A percentile compares a stretch with the other conserved stretches of the same genome.
Conservation (phyloP, 1,140 invertebrate genomes). For the Odontomachus brunneus region DNA sequence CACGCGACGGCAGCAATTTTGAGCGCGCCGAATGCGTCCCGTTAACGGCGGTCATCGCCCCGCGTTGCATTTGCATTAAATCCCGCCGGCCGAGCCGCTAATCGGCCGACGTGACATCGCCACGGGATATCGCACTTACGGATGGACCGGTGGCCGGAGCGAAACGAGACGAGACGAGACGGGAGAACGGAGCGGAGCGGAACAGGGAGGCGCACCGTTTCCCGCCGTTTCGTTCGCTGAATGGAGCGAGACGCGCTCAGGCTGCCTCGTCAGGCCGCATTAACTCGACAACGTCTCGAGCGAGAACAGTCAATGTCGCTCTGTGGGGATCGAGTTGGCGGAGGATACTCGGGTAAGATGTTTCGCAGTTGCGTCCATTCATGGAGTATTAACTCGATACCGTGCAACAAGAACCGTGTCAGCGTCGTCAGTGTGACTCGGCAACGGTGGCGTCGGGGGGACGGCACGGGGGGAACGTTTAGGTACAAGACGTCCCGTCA, state of each 20-base stretch:
- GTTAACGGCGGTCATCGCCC: conserved; percentile 17
- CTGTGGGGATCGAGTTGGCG: background rate
- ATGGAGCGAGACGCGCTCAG: background rate
- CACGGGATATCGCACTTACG: background rate
- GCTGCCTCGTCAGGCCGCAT: background rate
- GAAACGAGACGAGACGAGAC: too few species aligned
- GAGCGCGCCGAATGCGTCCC: conserved; percentile 6
- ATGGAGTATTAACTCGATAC: conserved; percentile 47
- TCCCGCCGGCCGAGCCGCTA: background rate
- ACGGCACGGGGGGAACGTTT: background rate
- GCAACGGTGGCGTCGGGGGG: background rate
- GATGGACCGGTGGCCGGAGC: background rate
- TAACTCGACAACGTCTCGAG: conserved; percentile 13
- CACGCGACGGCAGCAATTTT: conserved; percentile 44
- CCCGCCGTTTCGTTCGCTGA: background rate
- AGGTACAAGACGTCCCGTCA: background rate
- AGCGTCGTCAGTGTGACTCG: conserved; percentile 27
- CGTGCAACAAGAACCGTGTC: conserved; percentile 19
- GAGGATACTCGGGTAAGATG: conserved; percentile 43
- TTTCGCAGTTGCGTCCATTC: conserved; percentile 31
- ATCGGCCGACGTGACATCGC: background rate
- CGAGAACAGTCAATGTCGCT: conserved; percentile 12
- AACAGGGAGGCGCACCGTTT: background rate
- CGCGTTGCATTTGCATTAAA: conserved; percentile 30
- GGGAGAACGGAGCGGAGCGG: background rate